Conservation (phyloP, 2,797 vertebrate genomes). For the Malurus splendens region DNA sequence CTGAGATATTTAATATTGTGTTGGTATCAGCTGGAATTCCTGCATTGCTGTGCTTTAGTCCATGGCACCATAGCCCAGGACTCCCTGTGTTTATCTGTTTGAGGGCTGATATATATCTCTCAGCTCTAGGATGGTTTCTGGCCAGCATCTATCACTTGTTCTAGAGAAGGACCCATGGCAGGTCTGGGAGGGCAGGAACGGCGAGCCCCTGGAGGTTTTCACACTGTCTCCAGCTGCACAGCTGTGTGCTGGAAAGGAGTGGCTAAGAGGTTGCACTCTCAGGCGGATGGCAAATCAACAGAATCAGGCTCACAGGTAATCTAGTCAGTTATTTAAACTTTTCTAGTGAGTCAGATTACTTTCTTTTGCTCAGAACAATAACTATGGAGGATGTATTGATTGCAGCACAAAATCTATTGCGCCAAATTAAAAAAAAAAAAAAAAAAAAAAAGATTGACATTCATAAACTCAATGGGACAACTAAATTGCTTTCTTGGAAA, state of each 20-base stretch:
- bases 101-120: not conserved
- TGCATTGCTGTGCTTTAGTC: not conserved
- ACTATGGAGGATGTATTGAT: slow-evolving; percentile 37
- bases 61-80: not conserved
- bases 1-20: rapidly evolving
- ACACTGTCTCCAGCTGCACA: rapidly evolving
- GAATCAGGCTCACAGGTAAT: not conserved
- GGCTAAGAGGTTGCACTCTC: not conserved
- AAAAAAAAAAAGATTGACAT: too few relatives aligned
- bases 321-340: slow-evolving; percentile 44
- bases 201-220: not conserved
- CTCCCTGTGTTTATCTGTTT: not conserved
- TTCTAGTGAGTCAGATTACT: slow-evolving; percentile 43
- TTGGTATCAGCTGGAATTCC: not conserved
- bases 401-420: not conserved
- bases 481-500: too few relatives aligned
- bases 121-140: not conserved
- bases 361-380: slow-evolving; percentile 39
- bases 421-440: not conserved
- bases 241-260: not conserved
- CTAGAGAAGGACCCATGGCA: not conserved
- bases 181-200: not conserved
- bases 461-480: too few relatives aligned
- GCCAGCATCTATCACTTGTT: not conserved
- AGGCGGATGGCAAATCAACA: not conserved